These are phyloP conservation scores for Dipus sagitta DNA, from an alignment of 2,797 vertebrate species.

Conservation along the genomic window DNA sequence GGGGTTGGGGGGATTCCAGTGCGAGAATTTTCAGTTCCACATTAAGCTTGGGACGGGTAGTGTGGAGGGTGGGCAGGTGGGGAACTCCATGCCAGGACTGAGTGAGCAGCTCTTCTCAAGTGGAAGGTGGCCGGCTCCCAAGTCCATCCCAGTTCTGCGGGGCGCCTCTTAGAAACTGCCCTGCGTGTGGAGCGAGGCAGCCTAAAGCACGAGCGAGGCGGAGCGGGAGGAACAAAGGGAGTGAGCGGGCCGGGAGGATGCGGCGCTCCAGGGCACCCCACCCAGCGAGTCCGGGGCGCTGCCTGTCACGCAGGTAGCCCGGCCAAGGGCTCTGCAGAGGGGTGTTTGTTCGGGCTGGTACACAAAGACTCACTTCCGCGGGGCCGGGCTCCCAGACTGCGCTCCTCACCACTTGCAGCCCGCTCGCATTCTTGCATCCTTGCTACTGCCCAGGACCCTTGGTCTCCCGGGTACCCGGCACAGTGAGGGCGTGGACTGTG, in stretches of 20 bases:
- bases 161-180: neutral
- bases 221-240: slow-evolving; percentile 72
- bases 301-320: slow-evolving; percentile 27
- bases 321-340: neutral
- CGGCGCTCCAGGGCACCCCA: neutral
- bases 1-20: no score
- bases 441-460: neutral
- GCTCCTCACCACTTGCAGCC: neutral
- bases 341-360: neutral
- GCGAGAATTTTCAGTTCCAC: neutral
- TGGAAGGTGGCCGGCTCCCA: neutral
- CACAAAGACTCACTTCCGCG: slow-evolving; percentile 66
- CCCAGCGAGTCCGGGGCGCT: neutral
- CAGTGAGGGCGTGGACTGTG: neutral
- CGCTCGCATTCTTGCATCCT: neutral
- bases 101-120: neutral
- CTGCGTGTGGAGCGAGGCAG: neutral
- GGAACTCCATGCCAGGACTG: neutral
- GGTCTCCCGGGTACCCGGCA: neutral
- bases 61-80: neutral
- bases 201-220: neutral
- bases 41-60: neutral
- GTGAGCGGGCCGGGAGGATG: neutral
- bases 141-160: neutral
- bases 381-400: neutral